Percentiles rank a stretch among this genome's conserved stretches.
Conservation (phyloP, 2,888 invertebrate species). For the Tromatobia lineatoria region DNA sequence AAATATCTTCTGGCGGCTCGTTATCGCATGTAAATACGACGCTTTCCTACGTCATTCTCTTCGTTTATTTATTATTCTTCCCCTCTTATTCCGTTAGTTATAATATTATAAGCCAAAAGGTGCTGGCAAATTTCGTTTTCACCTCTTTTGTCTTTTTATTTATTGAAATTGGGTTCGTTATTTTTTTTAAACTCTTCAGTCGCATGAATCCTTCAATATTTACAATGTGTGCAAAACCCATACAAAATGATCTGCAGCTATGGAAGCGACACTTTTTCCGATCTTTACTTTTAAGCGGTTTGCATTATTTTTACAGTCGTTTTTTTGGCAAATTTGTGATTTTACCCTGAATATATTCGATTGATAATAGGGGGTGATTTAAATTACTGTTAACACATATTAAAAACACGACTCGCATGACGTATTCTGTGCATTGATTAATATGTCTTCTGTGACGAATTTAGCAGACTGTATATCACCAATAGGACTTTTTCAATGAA, state of each 20-base stretch:
- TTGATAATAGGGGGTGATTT: no score
- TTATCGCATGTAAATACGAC: conserved; percentile 84
- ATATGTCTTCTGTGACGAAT: no score
- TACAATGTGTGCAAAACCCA: neutral
- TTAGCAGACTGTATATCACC: no score
- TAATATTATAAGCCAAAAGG: conserved; percentile 34
- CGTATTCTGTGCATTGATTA: no score
- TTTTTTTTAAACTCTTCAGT: conserved; percentile 10
- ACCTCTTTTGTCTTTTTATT: conserved; percentile 82
- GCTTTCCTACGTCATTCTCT: conserved; percentile 62
- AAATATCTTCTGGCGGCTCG: conserved; percentile 84
- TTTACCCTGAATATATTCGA: no score
- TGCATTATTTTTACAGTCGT: neutral
- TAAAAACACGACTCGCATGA: no score
- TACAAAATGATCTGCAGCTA: neutral
- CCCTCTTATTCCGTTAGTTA: conserved; percentile 17
- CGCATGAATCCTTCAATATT: conserved; percentile 25
- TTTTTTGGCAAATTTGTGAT: neutral
- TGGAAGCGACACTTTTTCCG: conserved; percentile 11
- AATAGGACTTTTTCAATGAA: no score
- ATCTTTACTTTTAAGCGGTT: conserved; percentile 2
- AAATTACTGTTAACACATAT: no score
- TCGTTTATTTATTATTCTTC: conserved; percentile 7
- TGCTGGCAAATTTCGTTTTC: conserved; percentile 33
- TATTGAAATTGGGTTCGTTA: conserved; percentile 77